Evolutionary conservation across 2,113 vertebrate genomes (phyloP).

Genomic region (Catharus bicknelli): DNA sequence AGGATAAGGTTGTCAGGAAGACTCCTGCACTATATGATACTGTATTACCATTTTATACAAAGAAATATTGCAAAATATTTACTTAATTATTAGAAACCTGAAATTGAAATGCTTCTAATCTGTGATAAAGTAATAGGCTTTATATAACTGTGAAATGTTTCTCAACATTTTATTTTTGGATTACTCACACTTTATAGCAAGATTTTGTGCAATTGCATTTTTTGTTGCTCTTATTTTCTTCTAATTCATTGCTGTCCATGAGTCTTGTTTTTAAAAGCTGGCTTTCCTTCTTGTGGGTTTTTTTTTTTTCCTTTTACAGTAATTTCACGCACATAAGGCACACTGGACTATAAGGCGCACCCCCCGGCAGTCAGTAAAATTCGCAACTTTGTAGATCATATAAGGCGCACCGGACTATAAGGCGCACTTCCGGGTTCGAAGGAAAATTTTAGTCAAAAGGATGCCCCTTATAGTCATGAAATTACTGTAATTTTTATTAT

Average conservation of each 20-base stretch:
- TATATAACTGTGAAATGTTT: not conserved
- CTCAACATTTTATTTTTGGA: not conserved
- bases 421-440: too few relatives aligned
- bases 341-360: too few relatives aligned
- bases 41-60: not conserved
- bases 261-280: not conserved
- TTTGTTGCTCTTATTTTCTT: not conserved
- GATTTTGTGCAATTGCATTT: not conserved
- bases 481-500: not conserved
- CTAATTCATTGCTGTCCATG: not conserved
- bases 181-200: not conserved
- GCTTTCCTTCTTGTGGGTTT: fast-evolving
- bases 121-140: not conserved
- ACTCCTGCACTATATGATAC: not conserved
- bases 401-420: too few relatives aligned
- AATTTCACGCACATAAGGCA: too few relatives aligned
- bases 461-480: too few relatives aligned
- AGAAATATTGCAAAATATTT: not conserved
- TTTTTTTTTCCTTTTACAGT: too few relatives aligned
- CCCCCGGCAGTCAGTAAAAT: too few relatives aligned
- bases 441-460: too few relatives aligned
- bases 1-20: not conserved
- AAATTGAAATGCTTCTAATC: not conserved
- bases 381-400: too few relatives aligned
- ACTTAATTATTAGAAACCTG: not conserved